Evolutionary conservation across 1,140 invertebrate species (phyloP).

Genomic region (Tribolium madens): DNA sequence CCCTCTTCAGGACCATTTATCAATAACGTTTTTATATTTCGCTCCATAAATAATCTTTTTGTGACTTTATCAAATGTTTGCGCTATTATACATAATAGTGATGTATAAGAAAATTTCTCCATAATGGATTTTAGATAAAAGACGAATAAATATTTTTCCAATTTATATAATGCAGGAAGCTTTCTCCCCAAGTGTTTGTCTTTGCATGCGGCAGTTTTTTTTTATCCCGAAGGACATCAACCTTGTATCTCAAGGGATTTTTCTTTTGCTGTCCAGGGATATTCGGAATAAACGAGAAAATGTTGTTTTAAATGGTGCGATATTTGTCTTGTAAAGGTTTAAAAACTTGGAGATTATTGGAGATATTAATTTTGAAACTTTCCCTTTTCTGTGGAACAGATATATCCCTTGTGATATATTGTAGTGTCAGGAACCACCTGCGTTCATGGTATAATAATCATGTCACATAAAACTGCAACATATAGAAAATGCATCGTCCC

Average conservation of each 20-base stretch:
- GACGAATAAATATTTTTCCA: constrained; percentile 38
- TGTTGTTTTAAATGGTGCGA: constrained; percentile 24
- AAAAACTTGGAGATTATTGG: no score
- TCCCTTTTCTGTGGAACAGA: constrained; percentile 25
- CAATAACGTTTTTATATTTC: constrained; percentile 23
- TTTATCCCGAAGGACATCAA: constrained; percentile 24
- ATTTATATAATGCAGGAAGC: constrained; percentile 40
- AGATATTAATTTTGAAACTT: no score
- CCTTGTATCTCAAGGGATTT: constrained; percentile 20
- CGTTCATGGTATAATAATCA: constrained; percentile 60
- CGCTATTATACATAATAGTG: neutral
- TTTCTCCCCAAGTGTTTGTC: constrained; percentile 42
- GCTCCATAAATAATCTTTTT: constrained; percentile 3
- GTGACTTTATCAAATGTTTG: neutral
- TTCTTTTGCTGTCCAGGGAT: neutral
- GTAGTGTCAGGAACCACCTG: constrained; percentile 53
- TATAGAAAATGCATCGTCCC: constrained; percentile 55
- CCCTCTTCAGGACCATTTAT: constrained; percentile 32
- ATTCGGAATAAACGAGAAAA: constrained; percentile 16
- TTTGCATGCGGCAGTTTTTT: constrained; percentile 47
- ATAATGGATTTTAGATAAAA: neutral
- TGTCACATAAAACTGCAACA: constrained; percentile 59
- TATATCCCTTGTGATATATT: constrained; percentile 49
- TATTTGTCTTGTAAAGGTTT: constrained; percentile 24
- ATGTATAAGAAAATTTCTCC: neutral